These are phyloP conservation scores for Tuta absoluta DNA, from an alignment of 2,888 invertebrate genomes.

Conservation along the genomic window DNA sequence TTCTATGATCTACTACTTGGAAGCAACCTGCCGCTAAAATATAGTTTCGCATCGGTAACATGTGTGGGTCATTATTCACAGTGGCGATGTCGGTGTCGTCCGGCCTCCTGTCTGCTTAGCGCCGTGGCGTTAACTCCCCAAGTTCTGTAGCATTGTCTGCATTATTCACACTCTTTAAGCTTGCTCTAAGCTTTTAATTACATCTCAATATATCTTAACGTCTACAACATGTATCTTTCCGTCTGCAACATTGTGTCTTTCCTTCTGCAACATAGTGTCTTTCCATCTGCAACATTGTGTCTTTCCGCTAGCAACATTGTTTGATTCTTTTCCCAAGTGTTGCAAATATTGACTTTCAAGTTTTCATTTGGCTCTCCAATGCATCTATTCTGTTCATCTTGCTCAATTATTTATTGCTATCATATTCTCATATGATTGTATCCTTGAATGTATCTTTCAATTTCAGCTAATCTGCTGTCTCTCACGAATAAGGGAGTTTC, in stretches of 20 bases:
- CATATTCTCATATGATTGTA: too few species aligned
- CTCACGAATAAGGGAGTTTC: neutral
- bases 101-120: neutral
- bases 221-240: too few species aligned
- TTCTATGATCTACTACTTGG: constrained; percentile 6
- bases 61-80: constrained; percentile 62
- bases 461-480: neutral
- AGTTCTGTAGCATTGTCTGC: neutral
- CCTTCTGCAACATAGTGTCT: neutral
- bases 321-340: neutral
- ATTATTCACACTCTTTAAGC: neutral
- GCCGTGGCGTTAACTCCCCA: neutral
- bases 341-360: neutral
- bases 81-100: constrained; percentile 2
- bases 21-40: constrained; percentile 49
- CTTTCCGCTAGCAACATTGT: neutral
- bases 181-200: neutral
- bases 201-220: neutral
- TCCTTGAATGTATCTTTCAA: neutral
- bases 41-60: constrained; percentile 62
- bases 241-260: too few species aligned
- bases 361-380: neutral
- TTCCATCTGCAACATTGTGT: neutral
- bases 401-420: too few species aligned
- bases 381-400: neutral